phyloP scores from a whole-genome alignment of 1,140 invertebrate species.

The Drosophila leontia region DNA sequence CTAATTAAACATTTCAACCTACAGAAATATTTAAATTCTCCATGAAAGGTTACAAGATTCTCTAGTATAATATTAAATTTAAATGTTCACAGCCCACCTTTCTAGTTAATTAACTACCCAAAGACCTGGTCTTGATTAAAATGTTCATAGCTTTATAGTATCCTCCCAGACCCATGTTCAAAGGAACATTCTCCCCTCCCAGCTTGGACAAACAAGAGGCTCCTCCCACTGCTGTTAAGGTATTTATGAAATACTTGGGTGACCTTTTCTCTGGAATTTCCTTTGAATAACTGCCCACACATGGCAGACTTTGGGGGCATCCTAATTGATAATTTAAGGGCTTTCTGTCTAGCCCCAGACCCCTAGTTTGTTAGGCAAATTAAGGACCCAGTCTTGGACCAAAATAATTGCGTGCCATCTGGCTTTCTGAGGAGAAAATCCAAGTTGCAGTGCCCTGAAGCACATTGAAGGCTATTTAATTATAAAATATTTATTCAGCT shows the following conservation, averaged over 20 bases:
- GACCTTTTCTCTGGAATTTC: constrained; percentile 43
- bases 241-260: constrained; percentile 36
- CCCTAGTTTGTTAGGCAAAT: constrained; percentile 41
- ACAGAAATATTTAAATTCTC: background rate
- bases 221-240: background rate
- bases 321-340: constrained; percentile 60
- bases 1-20: background rate
- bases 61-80: background rate
- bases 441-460: constrained; percentile 1
- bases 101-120: constrained; percentile 16
- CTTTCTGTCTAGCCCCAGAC: constrained; percentile 42
- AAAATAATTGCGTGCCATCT: constrained; percentile 28
- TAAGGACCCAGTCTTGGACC: constrained; percentile 13
- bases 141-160: constrained; percentile 16
- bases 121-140: constrained; percentile 12
- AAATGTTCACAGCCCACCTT: background rate
- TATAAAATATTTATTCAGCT: constrained; percentile 46
- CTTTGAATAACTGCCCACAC: constrained; percentile 45
- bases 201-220: constrained; percentile 7
- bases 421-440: background rate
- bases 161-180: background rate
- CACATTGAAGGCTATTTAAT: constrained; percentile 35
- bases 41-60: background rate
- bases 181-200: background rate
- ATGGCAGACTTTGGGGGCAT: constrained; percentile 41